Conservation (phyloP, 2,888 invertebrate genomes). For the Hyles lineata region DNA sequence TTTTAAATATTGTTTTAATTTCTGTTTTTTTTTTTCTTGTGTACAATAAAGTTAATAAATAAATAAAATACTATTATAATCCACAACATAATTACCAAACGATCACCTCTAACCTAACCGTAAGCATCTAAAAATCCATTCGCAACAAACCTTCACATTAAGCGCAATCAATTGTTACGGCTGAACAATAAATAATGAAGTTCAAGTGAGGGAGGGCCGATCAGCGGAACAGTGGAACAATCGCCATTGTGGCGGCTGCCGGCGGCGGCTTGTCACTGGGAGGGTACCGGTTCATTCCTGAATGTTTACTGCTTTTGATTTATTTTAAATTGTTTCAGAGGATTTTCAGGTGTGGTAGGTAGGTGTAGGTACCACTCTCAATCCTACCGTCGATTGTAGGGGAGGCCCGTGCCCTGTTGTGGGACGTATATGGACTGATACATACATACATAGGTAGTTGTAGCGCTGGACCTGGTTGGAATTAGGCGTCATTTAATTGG, state of each 20-base stretch:
- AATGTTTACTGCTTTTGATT: conserved; percentile 32
- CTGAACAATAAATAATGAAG: conserved; percentile 65
- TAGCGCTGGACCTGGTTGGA: no score
- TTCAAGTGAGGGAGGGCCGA: conserved; percentile 62
- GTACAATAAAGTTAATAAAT: no score
- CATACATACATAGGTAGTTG: no score
- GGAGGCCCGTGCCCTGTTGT: no score
- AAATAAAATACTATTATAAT: background rate
- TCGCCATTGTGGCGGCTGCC: conserved; percentile 76
- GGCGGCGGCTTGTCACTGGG: conserved; percentile 74
- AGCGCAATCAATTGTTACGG: conserved; percentile 18
- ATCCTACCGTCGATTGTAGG: no score
- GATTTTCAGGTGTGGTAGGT: no score
- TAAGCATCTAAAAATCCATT: background rate
- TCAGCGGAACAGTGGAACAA: conserved; percentile 65
- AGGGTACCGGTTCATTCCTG: conserved; percentile 49
- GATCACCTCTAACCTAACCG: background rate
- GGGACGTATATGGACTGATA: no score
- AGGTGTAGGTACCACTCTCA: no score
- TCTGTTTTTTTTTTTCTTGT: no score
- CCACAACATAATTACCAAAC: background rate
- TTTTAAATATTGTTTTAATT: no score
- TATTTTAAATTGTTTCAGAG: conserved; percentile 6
- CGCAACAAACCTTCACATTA: conserved; percentile 15
- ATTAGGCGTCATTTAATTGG: no score